A percentile compares a stretch with the other conserved stretches of the same genome.
Evolutionary conservation across 2,888 invertebrate genomes (phyloP).

Genomic region (Sminthurides aquaticus): DNA sequence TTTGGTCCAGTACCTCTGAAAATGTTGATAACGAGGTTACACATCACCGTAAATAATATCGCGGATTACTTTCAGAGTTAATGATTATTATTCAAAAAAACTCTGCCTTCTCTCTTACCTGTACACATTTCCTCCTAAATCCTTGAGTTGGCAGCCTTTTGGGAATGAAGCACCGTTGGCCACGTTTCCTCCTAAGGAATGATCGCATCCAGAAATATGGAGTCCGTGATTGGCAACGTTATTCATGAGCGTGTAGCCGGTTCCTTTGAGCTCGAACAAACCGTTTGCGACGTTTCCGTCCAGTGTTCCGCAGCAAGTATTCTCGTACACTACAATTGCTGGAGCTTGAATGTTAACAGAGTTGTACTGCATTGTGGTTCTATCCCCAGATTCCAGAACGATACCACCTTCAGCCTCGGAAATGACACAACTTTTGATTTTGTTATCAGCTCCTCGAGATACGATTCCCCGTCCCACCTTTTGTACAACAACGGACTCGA

Average conservation of each 20-base stretch:
- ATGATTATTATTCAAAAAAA: too few relatives aligned
- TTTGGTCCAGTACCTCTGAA: slow-evolving; percentile 39
- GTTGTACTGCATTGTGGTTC: slow-evolving; percentile 34
- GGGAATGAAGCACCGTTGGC: slow-evolving; percentile 38
- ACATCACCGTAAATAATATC: too few relatives aligned
- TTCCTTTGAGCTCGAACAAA: slow-evolving; percentile 35
- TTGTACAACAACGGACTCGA: slow-evolving; percentile 32
- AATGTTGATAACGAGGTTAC: neutral
- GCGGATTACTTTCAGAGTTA: too few relatives aligned
- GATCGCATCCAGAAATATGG: slow-evolving; percentile 35
- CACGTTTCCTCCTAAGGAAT: slow-evolving; percentile 35
- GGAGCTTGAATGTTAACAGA: slow-evolving; percentile 42
- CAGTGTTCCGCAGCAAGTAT: slow-evolving; percentile 34
- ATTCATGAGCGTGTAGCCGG: slow-evolving; percentile 29
- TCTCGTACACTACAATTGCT: slow-evolving; percentile 34
- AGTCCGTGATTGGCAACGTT: slow-evolving; percentile 41
- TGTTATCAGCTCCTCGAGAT: slow-evolving; percentile 28
- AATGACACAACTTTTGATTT: slow-evolving; percentile 40
- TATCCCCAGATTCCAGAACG: slow-evolving; percentile 29
- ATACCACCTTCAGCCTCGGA: slow-evolving; percentile 40
- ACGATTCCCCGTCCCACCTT: slow-evolving; percentile 36
- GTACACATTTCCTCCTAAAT: slow-evolving; percentile 21
- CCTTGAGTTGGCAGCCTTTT: slow-evolving; percentile 27
- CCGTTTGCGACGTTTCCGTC: slow-evolving; percentile 41
- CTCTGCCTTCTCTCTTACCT: too few relatives aligned